Evolutionary conservation across 2,888 invertebrate species (phyloP).

Genomic region (Lasius platythorax): DNA sequence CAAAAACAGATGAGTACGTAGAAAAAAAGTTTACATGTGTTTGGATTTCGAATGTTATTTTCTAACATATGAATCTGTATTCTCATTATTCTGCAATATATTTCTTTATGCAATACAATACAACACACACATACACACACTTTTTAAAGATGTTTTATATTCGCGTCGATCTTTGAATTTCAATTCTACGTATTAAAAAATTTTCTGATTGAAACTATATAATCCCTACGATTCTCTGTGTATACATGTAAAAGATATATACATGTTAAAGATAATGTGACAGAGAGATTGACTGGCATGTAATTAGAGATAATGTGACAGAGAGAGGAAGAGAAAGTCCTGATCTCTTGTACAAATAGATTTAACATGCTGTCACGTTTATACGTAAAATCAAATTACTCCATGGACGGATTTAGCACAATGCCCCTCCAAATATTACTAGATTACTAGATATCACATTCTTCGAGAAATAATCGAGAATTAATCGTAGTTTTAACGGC

Average conservation of each 20-base stretch:
- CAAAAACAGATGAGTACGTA: neutral
- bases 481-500: neutral
- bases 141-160: neutral
- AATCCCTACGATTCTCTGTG: neutral
- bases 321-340: neutral
- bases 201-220: neutral
- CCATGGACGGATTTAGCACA: neutral
- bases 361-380: neutral
- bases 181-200: neutral
- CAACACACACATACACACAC: neutral
- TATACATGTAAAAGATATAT: neutral
- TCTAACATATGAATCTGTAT: neutral
- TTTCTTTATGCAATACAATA: neutral
- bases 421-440: neutral
- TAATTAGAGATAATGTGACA: neutral
- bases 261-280: neutral
- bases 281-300: neutral
- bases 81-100: neutral
- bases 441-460: neutral
- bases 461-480: neutral
- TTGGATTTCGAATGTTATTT: neutral
- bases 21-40: neutral
- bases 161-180: neutral
- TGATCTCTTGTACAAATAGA: neutral
- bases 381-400: constrained; percentile 5